Conservation (phyloP, 2,888 invertebrate species). For the Diploptera punctata region DNA sequence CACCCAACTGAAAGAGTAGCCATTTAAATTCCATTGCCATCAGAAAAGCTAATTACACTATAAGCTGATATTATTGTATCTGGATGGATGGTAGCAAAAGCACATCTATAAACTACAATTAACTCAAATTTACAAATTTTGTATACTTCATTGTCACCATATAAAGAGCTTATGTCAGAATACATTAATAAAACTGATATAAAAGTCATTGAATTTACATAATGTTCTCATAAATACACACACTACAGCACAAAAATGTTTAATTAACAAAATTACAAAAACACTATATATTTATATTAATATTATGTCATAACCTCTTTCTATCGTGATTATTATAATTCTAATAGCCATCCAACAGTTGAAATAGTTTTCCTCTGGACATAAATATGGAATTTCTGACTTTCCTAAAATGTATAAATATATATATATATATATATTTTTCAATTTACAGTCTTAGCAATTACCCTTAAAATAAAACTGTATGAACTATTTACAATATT, state of each 20-base stretch:
- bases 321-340: neutral
- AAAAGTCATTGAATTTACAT: too few species aligned
- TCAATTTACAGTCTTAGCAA: slow-evolving; percentile 9
- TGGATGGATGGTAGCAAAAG: slow-evolving; percentile 10
- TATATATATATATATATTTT: slow-evolving; percentile 14
- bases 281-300: too few species aligned
- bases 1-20: slow-evolving; percentile 13
- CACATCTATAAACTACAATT: slow-evolving; percentile 8
- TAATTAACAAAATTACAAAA: too few species aligned
- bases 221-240: too few species aligned
- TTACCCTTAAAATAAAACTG: slow-evolving; percentile 15
- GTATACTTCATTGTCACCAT: too few species aligned
- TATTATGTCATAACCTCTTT: neutral
- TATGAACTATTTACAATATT: slow-evolving; percentile 5
- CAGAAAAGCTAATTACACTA: neutral
- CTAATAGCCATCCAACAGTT: neutral
- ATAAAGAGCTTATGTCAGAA: too few species aligned
- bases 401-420: slow-evolving; percentile 6
- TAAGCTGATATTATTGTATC: neutral
- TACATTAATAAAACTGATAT: too few species aligned
- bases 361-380: neutral
- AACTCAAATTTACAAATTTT: neutral
- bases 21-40: neutral
- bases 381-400: slow-evolving; percentile 7
- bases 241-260: too few species aligned